Evolutionary conservation across 1,140 invertebrate species (phyloP).

Genomic region (Leptestheria dahalacensis): DNA sequence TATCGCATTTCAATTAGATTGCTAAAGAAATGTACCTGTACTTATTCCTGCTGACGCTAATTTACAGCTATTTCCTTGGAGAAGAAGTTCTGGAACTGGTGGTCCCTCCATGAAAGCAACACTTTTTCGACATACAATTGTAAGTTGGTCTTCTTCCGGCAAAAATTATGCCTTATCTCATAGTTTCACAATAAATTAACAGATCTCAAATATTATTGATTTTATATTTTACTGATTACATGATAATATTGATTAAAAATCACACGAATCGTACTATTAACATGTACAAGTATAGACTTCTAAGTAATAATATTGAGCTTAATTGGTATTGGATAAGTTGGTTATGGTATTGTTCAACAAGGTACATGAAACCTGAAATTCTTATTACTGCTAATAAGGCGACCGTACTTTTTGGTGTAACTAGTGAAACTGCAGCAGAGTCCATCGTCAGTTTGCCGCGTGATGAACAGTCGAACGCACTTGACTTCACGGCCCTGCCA

Average conservation of each 20-base stretch:
- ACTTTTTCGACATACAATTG: conserved; percentile 11
- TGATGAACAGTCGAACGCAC: conserved; percentile 42
- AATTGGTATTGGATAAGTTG: too few relatives aligned
- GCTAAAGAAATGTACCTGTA: conserved; percentile 10
- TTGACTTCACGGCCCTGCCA: conserved; percentile 42
- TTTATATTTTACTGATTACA: too few relatives aligned
- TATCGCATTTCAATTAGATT: conserved; percentile 20
- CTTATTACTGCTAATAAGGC: not conserved
- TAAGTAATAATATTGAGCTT: too few relatives aligned
- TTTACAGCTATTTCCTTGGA: conserved; percentile 9
- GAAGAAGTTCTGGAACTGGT: conserved; percentile 19
- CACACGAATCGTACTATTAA: too few relatives aligned
- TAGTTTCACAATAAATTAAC: too few relatives aligned
- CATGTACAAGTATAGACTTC: too few relatives aligned
- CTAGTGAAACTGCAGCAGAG: conserved; percentile 27
- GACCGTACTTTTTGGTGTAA: conserved; percentile 3
- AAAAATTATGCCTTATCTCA: too few relatives aligned
- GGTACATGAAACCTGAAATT: too few relatives aligned
- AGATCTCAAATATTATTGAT: too few relatives aligned
- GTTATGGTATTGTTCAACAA: too few relatives aligned
- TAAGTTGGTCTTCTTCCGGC: too few relatives aligned
- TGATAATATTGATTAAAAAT: too few relatives aligned
- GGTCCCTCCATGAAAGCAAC: not conserved
- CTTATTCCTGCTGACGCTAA: not conserved
- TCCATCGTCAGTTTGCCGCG: conserved; percentile 34